Evolutionary conservation across 1,140 invertebrate genomes (phyloP).

Genomic region (Sitodiplosis mosellana): DNA sequence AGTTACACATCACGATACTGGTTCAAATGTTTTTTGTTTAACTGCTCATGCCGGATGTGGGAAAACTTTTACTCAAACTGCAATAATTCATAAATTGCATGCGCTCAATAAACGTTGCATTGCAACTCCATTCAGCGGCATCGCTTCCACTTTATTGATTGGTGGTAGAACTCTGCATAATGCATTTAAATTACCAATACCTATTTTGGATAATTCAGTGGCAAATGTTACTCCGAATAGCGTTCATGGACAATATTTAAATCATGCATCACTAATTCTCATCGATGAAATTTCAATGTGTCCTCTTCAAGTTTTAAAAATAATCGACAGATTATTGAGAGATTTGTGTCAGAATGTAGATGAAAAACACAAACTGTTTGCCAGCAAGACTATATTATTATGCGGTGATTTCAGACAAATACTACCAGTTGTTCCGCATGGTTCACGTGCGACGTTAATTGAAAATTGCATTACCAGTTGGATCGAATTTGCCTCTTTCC

Average conservation of each 20-base stretch:
- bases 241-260: background rate
- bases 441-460: background rate
- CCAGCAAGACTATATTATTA: background rate
- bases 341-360: too few relatives aligned
- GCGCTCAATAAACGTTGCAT: conserved; percentile 1
- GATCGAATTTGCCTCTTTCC: background rate
- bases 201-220: conserved; percentile 6
- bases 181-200: conserved; percentile 12
- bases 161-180: conserved; percentile 13
- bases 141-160: conserved; percentile 13
- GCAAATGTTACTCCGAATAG: conserved; percentile 4
- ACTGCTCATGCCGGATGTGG: conserved; percentile 6
- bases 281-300: background rate
- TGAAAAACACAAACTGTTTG: background rate
- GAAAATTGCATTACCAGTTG: background rate
- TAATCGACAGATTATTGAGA: background rate
- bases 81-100: conserved; percentile 6
- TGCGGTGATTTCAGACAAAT: background rate
- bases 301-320: background rate
- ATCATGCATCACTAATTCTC: background rate
- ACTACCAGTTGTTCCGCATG: background rate
- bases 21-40: background rate
- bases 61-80: conserved; percentile 13
- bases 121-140: conserved; percentile 15
- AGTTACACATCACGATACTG: background rate